Conservation (phyloP, 2,888 invertebrate genomes). For the Lagria hirta region DNA sequence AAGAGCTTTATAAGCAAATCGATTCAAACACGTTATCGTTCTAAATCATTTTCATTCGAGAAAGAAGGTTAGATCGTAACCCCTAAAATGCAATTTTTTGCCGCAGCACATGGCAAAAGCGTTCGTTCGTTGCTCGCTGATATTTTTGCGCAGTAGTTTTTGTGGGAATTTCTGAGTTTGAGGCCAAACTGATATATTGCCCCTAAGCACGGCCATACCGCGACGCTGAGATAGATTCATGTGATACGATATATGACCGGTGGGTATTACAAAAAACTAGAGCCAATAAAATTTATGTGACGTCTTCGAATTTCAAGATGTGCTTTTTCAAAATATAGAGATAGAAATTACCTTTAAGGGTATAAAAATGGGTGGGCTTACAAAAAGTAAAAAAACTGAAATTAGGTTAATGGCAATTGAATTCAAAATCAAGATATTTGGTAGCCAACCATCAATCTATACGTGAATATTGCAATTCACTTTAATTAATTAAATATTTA, state of each 20-base stretch:
- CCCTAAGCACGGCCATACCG: conserved; percentile 40
- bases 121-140: conserved; percentile 24
- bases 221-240: conserved; percentile 50
- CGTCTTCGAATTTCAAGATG: conserved; percentile 23
- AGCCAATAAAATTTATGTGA: conserved; percentile 41
- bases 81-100: conserved; percentile 26
- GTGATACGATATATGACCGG: conserved; percentile 40
- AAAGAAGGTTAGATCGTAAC: too few relatives aligned
- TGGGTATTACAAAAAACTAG: conserved; percentile 38
- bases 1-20: conserved; percentile 16
- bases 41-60: conserved; percentile 29
- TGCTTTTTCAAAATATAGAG: conserved; percentile 3
- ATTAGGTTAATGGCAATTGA: too few relatives aligned
- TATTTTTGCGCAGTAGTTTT: conserved; percentile 41
- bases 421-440: conserved; percentile 3
- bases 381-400: conserved; percentile 31
- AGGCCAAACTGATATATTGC: conserved; percentile 47
- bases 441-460: too few relatives aligned
- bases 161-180: conserved; percentile 47
- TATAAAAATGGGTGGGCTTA: too few relatives aligned
- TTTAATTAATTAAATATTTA: too few relatives aligned
- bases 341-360: conserved; percentile 36
- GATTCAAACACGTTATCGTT: conserved; percentile 24
- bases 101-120: conserved; percentile 22
- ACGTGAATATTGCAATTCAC: too few relatives aligned